phyloP scores from a whole-genome alignment of 2,888 invertebrate genomes.

The Tetragonula carbonaria region DNA sequence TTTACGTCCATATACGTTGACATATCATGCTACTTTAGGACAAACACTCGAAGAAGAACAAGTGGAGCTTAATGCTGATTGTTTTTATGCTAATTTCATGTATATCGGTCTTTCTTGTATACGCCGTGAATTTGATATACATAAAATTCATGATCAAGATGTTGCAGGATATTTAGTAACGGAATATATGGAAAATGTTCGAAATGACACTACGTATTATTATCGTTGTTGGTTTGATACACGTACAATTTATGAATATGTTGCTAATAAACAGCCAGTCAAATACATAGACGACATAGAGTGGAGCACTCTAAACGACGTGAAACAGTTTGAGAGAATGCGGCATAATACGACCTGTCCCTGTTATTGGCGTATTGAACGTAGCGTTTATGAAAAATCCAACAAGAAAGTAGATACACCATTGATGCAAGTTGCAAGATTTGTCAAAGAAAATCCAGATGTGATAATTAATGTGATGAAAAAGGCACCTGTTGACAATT shows the following conservation, averaged over 20 bases:
- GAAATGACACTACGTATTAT: neutral
- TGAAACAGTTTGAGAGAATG: fast-evolving
- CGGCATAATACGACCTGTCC: no score
- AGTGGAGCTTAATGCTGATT: constrained; percentile 10
- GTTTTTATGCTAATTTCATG: neutral
- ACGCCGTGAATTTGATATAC: neutral
- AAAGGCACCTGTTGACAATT: neutral
- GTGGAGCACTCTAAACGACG: neutral
- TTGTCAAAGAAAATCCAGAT: constrained; percentile 13
- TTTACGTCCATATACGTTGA: constrained; percentile 23
- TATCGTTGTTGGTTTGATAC: neutral
- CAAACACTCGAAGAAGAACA: neutral
- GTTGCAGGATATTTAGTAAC: constrained; percentile 18
- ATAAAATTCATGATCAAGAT: constrained; percentile 25
- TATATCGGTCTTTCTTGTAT: constrained; percentile 33
- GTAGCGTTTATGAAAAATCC: neutral
- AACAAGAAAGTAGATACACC: neutral
- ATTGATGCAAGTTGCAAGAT: constrained; percentile 27
- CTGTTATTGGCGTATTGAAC: constrained; percentile 11
- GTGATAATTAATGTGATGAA: neutral
- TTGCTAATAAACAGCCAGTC: neutral
- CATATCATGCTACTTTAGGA: constrained; percentile 32
- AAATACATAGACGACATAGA: neutral
- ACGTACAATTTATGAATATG: neutral
- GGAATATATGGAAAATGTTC: constrained; percentile 28